phyloP scores from a whole-genome alignment of 2,888 invertebrate genomes.

The Coecobrya sp. region DNA sequence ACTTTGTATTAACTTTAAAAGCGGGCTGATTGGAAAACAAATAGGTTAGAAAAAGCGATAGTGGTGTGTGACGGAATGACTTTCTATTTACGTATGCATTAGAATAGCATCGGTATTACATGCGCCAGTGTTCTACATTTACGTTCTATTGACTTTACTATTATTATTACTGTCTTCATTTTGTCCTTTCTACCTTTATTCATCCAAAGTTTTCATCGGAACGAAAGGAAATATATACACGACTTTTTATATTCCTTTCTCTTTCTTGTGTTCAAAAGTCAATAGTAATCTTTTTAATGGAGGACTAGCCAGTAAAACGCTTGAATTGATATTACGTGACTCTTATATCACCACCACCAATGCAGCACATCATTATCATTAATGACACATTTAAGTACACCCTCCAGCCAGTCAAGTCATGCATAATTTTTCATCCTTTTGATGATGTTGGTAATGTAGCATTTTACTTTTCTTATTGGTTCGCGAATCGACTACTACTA shows the following conservation, averaged over 20 bases:
- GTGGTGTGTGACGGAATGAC: not conserved
- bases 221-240: not conserved
- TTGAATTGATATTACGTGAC: not conserved
- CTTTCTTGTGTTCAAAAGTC: not conserved
- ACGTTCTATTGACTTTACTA: not conserved
- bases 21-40: not conserved
- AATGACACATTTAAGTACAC: conserved; percentile 22
- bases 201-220: not conserved
- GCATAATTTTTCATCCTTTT: conserved; percentile 32
- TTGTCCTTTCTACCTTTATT: not conserved
- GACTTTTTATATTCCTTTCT: not conserved
- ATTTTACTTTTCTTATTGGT: not conserved
- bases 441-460: not conserved
- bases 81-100: conserved; percentile 2
- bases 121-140: not conserved
- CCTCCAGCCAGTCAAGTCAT: conserved; percentile 42
- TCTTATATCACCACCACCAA: not conserved
- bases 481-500: too few relatives aligned
- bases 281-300: conserved; percentile 10
- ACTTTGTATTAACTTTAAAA: not conserved
- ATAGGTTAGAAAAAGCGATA: not conserved
- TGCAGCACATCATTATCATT: conserved; percentile 31
- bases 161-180: conserved; percentile 16
- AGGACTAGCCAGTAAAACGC: conserved; percentile 21
- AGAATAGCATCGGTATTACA: not conserved